Percentiles rank a stretch among this genome's conserved stretches.
Evolutionary conservation across 2,797 vertebrate species (phyloP).

Genomic region (Trichosurus vulpecula): DNA sequence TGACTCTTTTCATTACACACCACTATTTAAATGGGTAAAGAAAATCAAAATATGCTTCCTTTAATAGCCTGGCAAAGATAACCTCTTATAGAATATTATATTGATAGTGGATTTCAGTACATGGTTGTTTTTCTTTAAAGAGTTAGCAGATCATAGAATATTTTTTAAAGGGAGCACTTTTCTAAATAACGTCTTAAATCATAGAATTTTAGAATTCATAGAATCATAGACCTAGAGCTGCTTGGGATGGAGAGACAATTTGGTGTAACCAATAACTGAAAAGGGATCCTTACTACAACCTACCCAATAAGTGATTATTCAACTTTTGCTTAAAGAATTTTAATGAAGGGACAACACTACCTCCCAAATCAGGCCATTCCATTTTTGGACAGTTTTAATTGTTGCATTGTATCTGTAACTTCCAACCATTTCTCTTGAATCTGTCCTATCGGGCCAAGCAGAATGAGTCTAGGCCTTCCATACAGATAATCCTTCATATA

Average conservation of each 20-base stretch:
- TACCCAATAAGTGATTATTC: not conserved
- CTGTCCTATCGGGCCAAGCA: not conserved
- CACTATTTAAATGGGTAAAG: not conserved
- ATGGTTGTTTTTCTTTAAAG: not conserved
- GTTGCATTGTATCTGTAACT: not conserved
- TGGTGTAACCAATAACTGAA: not conserved
- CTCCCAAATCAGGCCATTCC: not conserved
- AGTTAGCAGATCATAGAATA: not conserved
- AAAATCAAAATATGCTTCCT: not conserved
- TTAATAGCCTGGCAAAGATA: not conserved
- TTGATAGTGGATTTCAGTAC: not conserved
- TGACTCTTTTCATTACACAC: slow-evolving; percentile 1
- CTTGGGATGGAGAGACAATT: not conserved
- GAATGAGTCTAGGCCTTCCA: not conserved
- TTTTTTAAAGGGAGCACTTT: slow-evolving; percentile 21
- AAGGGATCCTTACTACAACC: not conserved
- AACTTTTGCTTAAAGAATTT: not conserved
- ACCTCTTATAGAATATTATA: not conserved
- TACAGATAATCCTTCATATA: not conserved
- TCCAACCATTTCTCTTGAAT: not conserved
- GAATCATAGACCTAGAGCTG: not conserved
- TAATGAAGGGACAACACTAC: not conserved
- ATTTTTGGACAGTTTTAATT: not conserved
- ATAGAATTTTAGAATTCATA: not conserved
- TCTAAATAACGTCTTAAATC: slow-evolving; percentile 21